Evolutionary conservation across 2,797 vertebrate genomes (phyloP), one percentile per base, ranked within the genome.

Genomic region (Acrocephalus scirpaceus): DNA sequence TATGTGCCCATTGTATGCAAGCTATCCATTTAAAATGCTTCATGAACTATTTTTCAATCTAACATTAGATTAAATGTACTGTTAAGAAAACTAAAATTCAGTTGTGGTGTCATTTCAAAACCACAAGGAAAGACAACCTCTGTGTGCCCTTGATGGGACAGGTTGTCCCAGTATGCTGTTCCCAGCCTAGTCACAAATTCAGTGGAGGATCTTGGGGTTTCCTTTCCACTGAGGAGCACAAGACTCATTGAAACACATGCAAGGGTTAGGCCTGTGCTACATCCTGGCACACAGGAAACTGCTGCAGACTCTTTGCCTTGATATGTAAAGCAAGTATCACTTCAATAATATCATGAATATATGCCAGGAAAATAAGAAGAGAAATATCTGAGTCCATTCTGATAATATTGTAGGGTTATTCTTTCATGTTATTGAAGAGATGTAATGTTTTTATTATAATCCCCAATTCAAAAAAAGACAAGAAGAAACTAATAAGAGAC

Each of bases 171-270:
- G 7, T 5, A 20, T 5, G 1, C 5, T 69, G 7, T 2, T 82
- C 42, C 48, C 32, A 81, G 21, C 34, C 30, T 36, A 8, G 38
- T 5, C 17, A 44, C 22, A 51, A 1, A 3, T 47, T 48, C 45
- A 25, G 4, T 48, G 34, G 9, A 29, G 36, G 10, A 44, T 3
- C 20, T 61, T 23, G 13, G 9, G 2, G 3, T n/a, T 72, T 64
- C 5, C 15, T 67, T 67, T n/a, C 4, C 1, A 1, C 8, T 9
- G 21, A 34, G 38, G 12, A 64, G 7, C 3, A 21, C 17, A 29
- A 32, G 17, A 12, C 42, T 56, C 4, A 1, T 1, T 34, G 50
- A 48, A 45, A 8, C 1, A 2, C 7, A 5, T 7, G 15, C 8
- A 44, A 16, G 4, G 5, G 3, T 27, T 26, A 57, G 12, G 13